These are phyloP conservation scores for Spisula solida DNA, from an alignment of 2,888 invertebrate genomes.

Conservation along the genomic window DNA sequence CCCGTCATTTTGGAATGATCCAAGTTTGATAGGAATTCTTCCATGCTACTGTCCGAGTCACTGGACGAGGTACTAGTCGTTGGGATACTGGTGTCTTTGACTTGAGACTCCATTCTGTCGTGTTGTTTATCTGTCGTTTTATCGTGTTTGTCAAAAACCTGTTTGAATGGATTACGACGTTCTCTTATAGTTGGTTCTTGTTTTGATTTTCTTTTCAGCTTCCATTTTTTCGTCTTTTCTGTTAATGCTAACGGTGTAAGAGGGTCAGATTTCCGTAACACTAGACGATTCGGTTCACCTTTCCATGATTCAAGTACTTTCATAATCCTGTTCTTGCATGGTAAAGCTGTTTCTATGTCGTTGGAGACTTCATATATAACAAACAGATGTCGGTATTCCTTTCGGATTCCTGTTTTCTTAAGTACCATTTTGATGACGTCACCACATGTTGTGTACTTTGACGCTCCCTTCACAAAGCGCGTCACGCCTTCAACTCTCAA, in stretches of 20 bases:
- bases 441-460: conserved; percentile 68
- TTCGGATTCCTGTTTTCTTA: conserved; percentile 65
- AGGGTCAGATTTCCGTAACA: conserved; percentile 57
- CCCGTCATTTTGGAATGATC: conserved; percentile 58
- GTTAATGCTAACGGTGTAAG: conserved; percentile 32
- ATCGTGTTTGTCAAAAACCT: neutral
- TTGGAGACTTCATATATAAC: conserved; percentile 54
- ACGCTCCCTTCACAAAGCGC: conserved; percentile 62
- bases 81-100: neutral
- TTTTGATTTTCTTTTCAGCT: conserved; percentile 13
- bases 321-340: conserved; percentile 55
- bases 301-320: conserved; percentile 52
- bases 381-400: conserved; percentile 64
- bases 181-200: neutral
- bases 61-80: conserved; percentile 9
- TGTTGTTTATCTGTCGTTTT: neutral
- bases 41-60: conserved; percentile 60
- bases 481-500: conserved; percentile 59
- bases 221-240: conserved; percentile 38
- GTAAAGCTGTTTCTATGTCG: conserved; percentile 45
- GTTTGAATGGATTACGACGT: conserved; percentile 17
- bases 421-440: conserved; percentile 72
- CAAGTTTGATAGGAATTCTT: conserved; percentile 58
- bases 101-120: neutral
- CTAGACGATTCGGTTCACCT: conserved; percentile 52